phyloP scores from a whole-genome alignment of 2,797 vertebrate species.

The Hemitrygon akajei region DNA sequence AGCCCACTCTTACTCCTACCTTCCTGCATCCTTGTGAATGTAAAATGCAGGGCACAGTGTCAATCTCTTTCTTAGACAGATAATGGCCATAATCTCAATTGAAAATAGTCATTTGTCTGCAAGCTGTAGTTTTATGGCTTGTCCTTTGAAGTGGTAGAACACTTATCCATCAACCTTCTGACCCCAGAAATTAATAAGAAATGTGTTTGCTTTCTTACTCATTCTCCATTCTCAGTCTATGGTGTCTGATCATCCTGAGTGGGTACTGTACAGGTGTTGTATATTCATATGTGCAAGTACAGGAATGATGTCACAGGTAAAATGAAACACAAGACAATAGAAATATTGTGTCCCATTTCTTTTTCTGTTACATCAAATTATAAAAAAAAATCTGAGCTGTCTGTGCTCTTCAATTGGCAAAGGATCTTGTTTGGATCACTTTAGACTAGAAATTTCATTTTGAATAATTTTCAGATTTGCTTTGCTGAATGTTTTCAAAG shows the following conservation, averaged over 20 bases:
- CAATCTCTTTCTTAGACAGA: not conserved
- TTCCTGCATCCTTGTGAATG: no score
- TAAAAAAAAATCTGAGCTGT: not conserved
- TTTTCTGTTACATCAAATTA: not conserved
- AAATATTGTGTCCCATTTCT: not conserved
- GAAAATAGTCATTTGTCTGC: not conserved
- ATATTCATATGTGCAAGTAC: not conserved
- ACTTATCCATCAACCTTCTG: no score
- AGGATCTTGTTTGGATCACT: not conserved
- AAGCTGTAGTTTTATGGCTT: not conserved
- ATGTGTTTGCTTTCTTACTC: not conserved
- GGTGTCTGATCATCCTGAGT: not conserved
- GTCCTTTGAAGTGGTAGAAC: not conserved
- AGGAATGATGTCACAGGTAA: not conserved
- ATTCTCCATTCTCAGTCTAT: not conserved
- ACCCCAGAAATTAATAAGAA: not conserved
- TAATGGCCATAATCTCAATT: not conserved
- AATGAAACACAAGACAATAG: not conserved
- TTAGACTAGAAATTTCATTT: not conserved
- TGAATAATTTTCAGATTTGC: not conserved
- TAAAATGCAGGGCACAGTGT: not conserved
- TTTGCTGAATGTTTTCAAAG: not conserved
- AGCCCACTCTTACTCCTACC: no score
- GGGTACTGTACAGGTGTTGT: not conserved
- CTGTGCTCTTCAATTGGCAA: not conserved